phyloP scores from a whole-genome alignment of 2,797 vertebrate species.

The Garrulus glandarius region DNA sequence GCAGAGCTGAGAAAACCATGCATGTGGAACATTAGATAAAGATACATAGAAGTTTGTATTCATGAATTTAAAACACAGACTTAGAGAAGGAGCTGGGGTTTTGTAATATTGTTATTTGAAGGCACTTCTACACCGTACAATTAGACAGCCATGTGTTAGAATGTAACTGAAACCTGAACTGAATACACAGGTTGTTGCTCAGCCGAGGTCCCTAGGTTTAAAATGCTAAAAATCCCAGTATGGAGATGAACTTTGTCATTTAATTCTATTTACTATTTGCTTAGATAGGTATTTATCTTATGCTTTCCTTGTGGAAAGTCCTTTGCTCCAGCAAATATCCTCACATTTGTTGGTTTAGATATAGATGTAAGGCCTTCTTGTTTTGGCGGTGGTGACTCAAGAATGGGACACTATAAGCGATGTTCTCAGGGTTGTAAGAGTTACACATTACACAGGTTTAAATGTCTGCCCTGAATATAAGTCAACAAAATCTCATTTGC shows the following conservation, averaged over 20 bases:
- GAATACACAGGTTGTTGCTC: not conserved
- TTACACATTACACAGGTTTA: not conserved
- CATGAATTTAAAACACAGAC: not conserved
- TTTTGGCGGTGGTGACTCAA: not conserved
- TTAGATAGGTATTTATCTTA: not conserved
- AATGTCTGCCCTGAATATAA: not conserved
- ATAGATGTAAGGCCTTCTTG: not conserved
- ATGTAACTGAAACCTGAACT: not conserved
- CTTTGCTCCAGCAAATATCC: not conserved
- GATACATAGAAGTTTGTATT: not conserved
- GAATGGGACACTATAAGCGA: not conserved
- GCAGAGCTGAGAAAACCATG: not conserved
- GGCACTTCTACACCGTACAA: rapidly evolving
- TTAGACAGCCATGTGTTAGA: not conserved
- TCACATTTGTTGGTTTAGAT: not conserved
- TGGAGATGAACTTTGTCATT: not conserved
- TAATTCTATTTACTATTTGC: not conserved
- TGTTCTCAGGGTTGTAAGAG: not conserved
- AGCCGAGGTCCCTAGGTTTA: not conserved
- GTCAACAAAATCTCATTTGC: not conserved
- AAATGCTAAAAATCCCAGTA: not conserved
- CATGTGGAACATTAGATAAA: not conserved
- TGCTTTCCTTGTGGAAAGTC: not conserved
- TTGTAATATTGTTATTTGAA: not conserved
- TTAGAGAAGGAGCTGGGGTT: not conserved